Evolutionary conservation across 2,888 invertebrate species (phyloP), one percentile per base, ranked within the genome.

Genomic region (Dendrolimus pini): DNA sequence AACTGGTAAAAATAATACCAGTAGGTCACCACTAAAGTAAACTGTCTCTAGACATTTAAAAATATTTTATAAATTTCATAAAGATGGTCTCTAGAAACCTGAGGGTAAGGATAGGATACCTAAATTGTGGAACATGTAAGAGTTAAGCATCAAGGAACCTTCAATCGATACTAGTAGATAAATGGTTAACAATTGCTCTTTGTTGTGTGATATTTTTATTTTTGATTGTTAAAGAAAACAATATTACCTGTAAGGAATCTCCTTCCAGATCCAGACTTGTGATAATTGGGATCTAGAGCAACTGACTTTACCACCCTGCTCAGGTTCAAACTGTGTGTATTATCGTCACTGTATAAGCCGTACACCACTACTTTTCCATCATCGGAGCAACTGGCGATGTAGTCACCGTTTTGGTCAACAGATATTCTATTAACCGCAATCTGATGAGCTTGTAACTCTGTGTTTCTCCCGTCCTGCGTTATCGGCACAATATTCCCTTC

Each of bases 401-500:
- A 96, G 80, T 98, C 98, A n/a, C 98, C 99, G 72, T 95, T 96
- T 41, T 93, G 87, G 80, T 99, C 99, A 62, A 99, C 96, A 54
- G 97, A 97, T 66, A 99, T 97, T 77, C 96, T 96, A 85, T 99
- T 98, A 0, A 99, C 97, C 9, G 98, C 96, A 1, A 98, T 96
- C 1, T 96, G 93, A 74, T 99, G 98, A 41, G 94, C 93, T 69
- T 94, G 93, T 53, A 96, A 86, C 69, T 94, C 95, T 71, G 94
- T 94, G 57, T 93, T 93, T 65, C 93, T 90, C 57, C 93, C 93
- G 54, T 85, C 84, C 64, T 84, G 90, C 3, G 92, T 81, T 62
- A 93, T 91, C 0, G 91, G 89, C 14, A 93, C 93, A 0, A 89
- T 92, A 81, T 98, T 97, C 0, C 98, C 99, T 76, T 96, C 95